Percentiles rank a stretch among this genome's conserved stretches.
phyloP scores from a whole-genome alignment of 2,888 invertebrate species.

The Acholoe squamosa region DNA sequence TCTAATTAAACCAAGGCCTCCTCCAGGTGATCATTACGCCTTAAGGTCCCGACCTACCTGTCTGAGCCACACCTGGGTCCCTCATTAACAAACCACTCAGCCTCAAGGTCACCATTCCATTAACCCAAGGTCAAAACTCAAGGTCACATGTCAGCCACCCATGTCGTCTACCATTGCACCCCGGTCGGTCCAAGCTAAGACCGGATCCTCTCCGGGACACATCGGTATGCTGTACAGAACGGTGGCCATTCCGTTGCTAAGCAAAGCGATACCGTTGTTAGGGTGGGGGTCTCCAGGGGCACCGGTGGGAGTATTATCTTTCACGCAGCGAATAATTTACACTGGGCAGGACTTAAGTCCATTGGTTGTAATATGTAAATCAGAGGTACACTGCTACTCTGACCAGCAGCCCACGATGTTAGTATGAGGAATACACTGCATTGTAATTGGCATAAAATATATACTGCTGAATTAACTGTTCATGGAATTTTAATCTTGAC shows the following conservation, averaged over 20 bases:
- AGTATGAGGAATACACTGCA: no score
- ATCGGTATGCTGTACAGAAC: slow-evolving; percentile 2
- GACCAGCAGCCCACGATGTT: no score
- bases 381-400: background rate
- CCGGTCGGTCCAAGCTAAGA: background rate
- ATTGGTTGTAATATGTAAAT: background rate
- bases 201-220: background rate
- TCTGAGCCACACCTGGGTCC: slow-evolving; percentile 31
- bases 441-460: no score
- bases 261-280: slow-evolving; percentile 15
- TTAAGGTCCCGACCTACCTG: slow-evolving; percentile 34
- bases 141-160: slow-evolving; percentile 34
- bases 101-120: slow-evolving; percentile 29
- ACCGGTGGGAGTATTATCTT: slow-evolving; percentile 20
- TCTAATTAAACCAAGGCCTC: background rate
- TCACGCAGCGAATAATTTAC: slow-evolving; percentile 36
- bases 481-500: no score
- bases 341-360: background rate
- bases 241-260: slow-evolving; percentile 13
- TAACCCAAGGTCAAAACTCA: slow-evolving; percentile 45
- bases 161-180: background rate
- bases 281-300: background rate
- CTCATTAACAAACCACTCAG: slow-evolving; percentile 38
- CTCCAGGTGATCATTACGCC: background rate
- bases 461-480: no score